phyloP scores from a whole-genome alignment of 2,888 invertebrate genomes.

The Lissonota sp. region DNA sequence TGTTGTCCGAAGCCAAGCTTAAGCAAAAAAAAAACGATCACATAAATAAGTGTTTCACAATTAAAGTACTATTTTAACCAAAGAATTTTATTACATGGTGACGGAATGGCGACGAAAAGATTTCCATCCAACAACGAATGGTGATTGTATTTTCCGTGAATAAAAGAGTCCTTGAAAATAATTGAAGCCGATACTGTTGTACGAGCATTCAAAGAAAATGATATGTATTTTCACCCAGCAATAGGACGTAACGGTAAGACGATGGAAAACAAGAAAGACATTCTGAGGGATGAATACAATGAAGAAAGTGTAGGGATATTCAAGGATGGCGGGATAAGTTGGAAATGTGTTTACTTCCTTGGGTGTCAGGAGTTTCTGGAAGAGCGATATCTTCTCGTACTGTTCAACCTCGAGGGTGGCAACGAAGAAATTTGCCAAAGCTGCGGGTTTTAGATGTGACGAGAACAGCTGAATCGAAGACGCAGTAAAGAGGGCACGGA shows the following conservation, averaged over 20 bases:
- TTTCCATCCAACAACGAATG: too few species aligned
- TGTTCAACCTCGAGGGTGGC: constrained; percentile 23
- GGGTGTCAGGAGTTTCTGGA: constrained; percentile 47
- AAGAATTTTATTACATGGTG: too few species aligned
- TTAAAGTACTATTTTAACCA: too few species aligned
- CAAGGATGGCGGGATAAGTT: constrained; percentile 45
- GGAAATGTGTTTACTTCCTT: constrained; percentile 56
- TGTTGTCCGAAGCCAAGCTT: neutral
- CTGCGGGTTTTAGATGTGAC: neutral
- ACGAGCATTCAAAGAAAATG: constrained; percentile 7
- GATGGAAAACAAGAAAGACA: constrained; percentile 13
- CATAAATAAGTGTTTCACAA: neutral
- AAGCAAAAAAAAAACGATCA: neutral
- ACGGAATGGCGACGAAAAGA: too few species aligned
- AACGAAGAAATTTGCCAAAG: constrained; percentile 54
- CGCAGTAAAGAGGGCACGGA: constrained; percentile 4
- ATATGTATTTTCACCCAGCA: constrained; percentile 17
- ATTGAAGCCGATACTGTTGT: constrained; percentile 21
- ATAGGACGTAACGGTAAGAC: neutral
- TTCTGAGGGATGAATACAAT: neutral
- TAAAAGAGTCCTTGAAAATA: constrained; percentile 9
- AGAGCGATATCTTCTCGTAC: constrained; percentile 44
- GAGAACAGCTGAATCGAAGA: neutral
- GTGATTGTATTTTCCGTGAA: neutral
- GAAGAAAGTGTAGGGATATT: constrained; percentile 3